A percentile compares a stretch with the other conserved stretches of the same genome.
Evolutionary conservation across 2,888 invertebrate species (phyloP).

Genomic region (Minunthozetes semirufus): DNA sequence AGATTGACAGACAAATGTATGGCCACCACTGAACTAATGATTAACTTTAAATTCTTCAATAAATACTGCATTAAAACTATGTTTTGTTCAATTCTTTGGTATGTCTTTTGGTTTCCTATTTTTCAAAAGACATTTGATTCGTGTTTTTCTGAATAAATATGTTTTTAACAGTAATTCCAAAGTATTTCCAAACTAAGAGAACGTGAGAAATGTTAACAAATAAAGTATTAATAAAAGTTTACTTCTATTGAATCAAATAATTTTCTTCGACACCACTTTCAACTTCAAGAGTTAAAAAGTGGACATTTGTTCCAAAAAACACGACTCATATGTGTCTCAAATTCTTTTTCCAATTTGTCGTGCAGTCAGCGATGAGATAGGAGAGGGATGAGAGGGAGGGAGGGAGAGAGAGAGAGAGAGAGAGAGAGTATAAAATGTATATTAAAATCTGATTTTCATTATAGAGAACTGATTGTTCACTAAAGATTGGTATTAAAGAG

Average conservation of each 20-base stretch:
- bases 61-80: neutral
- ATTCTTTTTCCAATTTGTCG: neutral
- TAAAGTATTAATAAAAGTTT: neutral
- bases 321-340: neutral
- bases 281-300: conserved; percentile 1
- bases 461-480: too few species aligned
- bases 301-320: neutral
- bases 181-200: too few species aligned
- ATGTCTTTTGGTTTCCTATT: neutral
- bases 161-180: too few species aligned
- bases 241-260: neutral
- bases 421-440: too few species aligned
- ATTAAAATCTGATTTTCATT: too few species aligned
- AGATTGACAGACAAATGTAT: conserved; percentile 10
- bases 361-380: neutral
- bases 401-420: too few species aligned
- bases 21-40: neutral
- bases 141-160: neutral
- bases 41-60: neutral
- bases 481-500: too few species aligned
- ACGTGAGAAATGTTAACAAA: neutral
- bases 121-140: neutral
- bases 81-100: neutral
- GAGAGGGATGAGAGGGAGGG: too few species aligned
- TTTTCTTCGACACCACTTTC: neutral